Evolutionary conservation across 2,113 vertebrate genomes (phyloP).

Genomic region (Numida meleagris): DNA sequence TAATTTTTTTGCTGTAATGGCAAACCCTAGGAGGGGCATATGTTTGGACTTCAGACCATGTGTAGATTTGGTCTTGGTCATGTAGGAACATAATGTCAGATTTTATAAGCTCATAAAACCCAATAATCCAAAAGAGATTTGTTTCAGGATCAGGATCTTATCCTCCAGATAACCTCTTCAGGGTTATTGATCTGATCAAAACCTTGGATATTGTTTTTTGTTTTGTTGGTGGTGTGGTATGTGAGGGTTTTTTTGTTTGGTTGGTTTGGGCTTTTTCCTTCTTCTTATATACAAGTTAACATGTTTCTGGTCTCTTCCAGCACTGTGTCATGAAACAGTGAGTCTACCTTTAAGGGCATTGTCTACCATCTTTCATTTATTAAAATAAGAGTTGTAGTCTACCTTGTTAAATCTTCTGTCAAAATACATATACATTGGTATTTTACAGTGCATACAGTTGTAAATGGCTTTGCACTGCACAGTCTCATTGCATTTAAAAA

Average conservation of each 20-base stretch:
- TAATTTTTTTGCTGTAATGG: neutral
- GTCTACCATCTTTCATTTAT: neutral
- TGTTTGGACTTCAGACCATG: neutral
- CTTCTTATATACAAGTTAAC: neutral
- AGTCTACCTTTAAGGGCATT: neutral
- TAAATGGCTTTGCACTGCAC: neutral
- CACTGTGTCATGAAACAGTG: neutral
- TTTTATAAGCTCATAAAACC: neutral
- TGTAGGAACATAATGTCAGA: neutral
- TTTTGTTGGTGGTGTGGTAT: neutral
- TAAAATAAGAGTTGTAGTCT: neutral
- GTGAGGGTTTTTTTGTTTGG: neutral
- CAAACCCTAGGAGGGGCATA: neutral
- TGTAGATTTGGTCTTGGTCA: neutral
- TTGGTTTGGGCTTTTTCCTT: neutral
- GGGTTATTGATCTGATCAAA: neutral
- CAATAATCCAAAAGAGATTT: neutral
- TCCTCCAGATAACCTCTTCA: neutral
- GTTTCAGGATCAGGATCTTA: neutral
- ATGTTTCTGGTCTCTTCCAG: neutral
- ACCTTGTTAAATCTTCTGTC: neutral
- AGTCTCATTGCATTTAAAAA: neutral
- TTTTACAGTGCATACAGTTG: neutral
- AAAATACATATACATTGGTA: too few species aligned
- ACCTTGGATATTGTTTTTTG: neutral